Evolutionary conservation across 2,888 invertebrate species (phyloP), one percentile per base, ranked within the genome.

Genomic region (Nomada lathburiana): DNA sequence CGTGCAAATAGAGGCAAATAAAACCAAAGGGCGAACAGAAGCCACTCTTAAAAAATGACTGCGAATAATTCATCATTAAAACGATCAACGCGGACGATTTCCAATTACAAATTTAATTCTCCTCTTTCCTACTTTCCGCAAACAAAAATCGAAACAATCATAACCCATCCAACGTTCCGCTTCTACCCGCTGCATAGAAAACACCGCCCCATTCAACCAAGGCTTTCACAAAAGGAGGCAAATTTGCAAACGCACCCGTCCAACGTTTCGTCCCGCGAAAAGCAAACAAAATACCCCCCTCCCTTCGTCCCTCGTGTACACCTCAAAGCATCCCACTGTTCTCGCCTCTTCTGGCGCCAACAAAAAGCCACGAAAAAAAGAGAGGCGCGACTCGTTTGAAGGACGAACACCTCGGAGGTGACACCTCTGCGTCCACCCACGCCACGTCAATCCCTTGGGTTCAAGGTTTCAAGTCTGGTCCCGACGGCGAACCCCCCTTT

Each of bases 391-490:
- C 42, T 26, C 7, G 69, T 55, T 55, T 10, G 70, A 64, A 55
- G 18, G 59, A 70, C 63, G 55, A 47, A 68, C 52, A 18, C 64
- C n/a, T n/a, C n/a, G n/a, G n/a, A n/a, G 63, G 60, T 77, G 81
- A 62, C 64, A 80, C 42, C 67, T 57, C 9, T 72, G 60, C 68
- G 60, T 64, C 76, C 73, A 75, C 73, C 71, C 70, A 57, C 71
- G 57, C 62, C 67, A 50, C 50, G 50, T 36, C 59, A 57, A 47
- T 50, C 29, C 59, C 59, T 26, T 55, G 60, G 68, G 86, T 87
- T 87, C 86, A 86, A 84, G 86, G 88, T 84, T 79, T 44, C 47
- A 11, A 11, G 62, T 63, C 52, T 47, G 13, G 13, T 47, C 47
- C 26, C 23, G 62, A 20, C 36, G 80, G 65, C 78, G 83, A 74